Evolutionary conservation across 2,888 invertebrate genomes (phyloP), one percentile per base, ranked within the genome.

Genomic region (Gastracanthus pulcherrimus): DNA sequence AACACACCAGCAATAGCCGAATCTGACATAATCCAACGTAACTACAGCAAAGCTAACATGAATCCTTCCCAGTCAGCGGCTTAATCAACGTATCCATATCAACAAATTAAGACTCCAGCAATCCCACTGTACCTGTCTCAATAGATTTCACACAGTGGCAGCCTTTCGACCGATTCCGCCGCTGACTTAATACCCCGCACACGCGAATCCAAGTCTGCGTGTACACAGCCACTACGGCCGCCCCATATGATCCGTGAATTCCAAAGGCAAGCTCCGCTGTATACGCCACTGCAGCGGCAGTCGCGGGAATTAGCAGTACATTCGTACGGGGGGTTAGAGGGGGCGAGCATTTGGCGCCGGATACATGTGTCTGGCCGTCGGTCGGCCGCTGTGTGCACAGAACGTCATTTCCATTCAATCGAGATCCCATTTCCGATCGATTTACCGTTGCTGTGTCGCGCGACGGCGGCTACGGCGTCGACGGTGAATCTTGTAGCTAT

Each of bases 351-450:
- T 29, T 85, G 85, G 85, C 86, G 79, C 81, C 78, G 84, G 85
- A 83, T 87, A 87, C 88, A 87, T 87, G 87, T 88, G 86, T 87
- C 84, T 83, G 45, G 38, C 71, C 4, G 6, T 23, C 19, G 51
- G 19, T 19, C 51, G n/a, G 26, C 26, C 36, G 29, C 34, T 29
- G 36, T n/a, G n/a, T n/a, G n/a, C n/a, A n/a, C 34, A 85, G 86
- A 86, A 86, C 86, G 86, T 86, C 87, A 87, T 88, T 89, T 88
- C 87, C 86, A 88, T 87, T 88, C 88, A 88, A 88, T 88, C 86
- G 88, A 84, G 88, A 88, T 88, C 84, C 87, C 86, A 88, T 88
- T 88, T 88, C 87, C 88, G 86, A 85, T 87, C 84, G 87, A 84
- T 82, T 71, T 74, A 66, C 64, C 76, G 75, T 67, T 67, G 76